Conservation (phyloP, 2,888 invertebrate species). For the Pachymerium ferrugineum region DNA sequence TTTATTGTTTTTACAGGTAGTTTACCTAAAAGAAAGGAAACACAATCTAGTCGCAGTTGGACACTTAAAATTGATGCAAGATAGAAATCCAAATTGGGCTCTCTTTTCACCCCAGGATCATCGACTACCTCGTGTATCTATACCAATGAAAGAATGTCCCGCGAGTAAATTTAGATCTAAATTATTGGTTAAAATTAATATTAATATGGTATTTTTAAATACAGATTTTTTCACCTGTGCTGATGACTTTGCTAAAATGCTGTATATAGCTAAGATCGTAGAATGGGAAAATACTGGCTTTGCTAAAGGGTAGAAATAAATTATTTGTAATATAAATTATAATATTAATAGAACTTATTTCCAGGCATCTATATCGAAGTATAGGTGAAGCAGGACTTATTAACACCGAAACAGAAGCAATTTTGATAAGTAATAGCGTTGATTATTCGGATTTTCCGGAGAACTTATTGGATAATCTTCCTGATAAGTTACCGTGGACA, state of each 20-base stretch:
- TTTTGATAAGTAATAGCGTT: conserved; percentile 71
- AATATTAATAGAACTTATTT: conserved; percentile 28
- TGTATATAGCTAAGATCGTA: conserved; percentile 67
- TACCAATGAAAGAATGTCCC: conserved; percentile 62
- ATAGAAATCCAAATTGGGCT: conserved; percentile 58
- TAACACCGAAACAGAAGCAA: conserved; percentile 69
- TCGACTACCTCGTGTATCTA: conserved; percentile 68
- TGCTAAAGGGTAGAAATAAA: conserved; percentile 57
- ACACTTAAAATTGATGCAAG: conserved; percentile 56
- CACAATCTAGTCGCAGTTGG: conserved; percentile 73
- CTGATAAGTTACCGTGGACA: conserved; percentile 41
- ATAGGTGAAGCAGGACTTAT: conserved; percentile 73
- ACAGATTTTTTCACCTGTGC: conserved; percentile 43
- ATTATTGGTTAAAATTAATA: neutral
- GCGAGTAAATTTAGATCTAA: conserved; percentile 41
- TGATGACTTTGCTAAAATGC: conserved; percentile 50
- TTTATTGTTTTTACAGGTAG: conserved; percentile 53
- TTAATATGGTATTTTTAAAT: neutral
- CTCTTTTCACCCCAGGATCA: conserved; percentile 72
- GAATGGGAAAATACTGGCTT: conserved; percentile 62
- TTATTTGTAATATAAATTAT: neutral
- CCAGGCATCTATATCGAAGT: conserved; percentile 57
- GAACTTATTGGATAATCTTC: conserved; percentile 58
- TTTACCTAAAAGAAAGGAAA: conserved; percentile 65
- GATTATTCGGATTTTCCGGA: conserved; percentile 67